Percentiles rank a stretch among this genome's conserved stretches.
Evolutionary conservation across 2,113 vertebrate genomes (phyloP).

Genomic region (Athene noctua): DNA sequence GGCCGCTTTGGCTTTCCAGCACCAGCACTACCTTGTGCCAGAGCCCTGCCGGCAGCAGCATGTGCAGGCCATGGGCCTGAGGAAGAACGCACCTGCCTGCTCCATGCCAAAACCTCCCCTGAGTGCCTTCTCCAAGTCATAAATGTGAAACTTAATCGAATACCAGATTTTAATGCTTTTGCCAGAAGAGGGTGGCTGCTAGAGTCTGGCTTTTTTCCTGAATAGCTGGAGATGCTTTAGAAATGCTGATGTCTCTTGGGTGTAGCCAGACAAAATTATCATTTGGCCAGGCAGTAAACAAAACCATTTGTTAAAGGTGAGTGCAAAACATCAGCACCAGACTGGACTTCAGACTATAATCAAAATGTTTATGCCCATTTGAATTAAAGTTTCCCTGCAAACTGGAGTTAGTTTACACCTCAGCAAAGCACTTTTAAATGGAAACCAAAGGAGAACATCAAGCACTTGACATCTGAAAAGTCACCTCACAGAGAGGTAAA

Average conservation of each 20-base stretch:
- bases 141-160: neutral
- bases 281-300: neutral
- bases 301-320: neutral
- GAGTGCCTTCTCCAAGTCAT: neutral
- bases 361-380: neutral
- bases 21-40: rapidly evolving
- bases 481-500: neutral
- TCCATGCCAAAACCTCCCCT: rapidly evolving
- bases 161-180: neutral
- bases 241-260: neutral
- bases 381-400: neutral
- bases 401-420: neutral
- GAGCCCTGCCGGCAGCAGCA: neutral
- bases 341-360: neutral
- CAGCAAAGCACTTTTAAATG: neutral
- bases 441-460: neutral
- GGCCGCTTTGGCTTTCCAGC: rapidly evolving
- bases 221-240: neutral
- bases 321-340: neutral
- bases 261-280: neutral
- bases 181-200: neutral
- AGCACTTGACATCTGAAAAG: neutral
- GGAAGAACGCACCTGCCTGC: neutral
- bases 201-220: neutral
- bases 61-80: rapidly evolving